Percentiles rank a stretch among this genome's conserved stretches.
phyloP scores from a whole-genome alignment of 2,888 invertebrate species.

The Philereme transversata region DNA sequence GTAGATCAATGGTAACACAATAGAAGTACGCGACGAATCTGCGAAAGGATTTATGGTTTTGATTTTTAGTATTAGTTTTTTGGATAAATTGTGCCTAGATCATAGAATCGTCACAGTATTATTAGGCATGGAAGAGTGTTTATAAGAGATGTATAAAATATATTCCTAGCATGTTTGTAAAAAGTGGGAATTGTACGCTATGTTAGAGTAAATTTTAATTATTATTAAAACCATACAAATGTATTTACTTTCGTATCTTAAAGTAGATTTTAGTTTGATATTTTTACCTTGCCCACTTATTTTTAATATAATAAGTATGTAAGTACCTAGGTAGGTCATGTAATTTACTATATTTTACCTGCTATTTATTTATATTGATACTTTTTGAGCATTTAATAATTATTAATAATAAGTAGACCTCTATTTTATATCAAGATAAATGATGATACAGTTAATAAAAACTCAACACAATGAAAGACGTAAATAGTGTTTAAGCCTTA shows the following conservation, averaged over 20 bases:
- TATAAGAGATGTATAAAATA: background rate
- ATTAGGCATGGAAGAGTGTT: background rate
- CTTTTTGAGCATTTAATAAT: conserved; percentile 22
- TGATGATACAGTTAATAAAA: too few species aligned
- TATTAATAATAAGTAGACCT: conserved; percentile 8
- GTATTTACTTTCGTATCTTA: too few species aligned
- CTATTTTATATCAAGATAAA: too few species aligned
- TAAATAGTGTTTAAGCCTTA: background rate
- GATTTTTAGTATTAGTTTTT: too few species aligned
- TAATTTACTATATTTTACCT: background rate
- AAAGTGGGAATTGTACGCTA: conserved; percentile 33
- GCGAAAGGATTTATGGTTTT: too few species aligned
- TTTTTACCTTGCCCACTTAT: too few species aligned
- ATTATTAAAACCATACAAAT: background rate
- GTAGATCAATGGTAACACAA: too few species aligned
- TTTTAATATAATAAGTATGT: too few species aligned
- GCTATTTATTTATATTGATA: conserved; percentile 17
- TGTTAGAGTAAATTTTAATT: background rate
- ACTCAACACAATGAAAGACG: background rate
- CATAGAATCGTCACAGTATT: conserved; percentile 1
- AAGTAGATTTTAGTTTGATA: too few species aligned
- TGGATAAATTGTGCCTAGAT: too few species aligned
- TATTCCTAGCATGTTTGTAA: conserved; percentile 9
- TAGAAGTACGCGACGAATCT: too few species aligned
- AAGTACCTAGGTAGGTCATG: too few species aligned